Evolutionary conservation across 2,113 vertebrate genomes (phyloP), one percentile per base, ranked within the genome.

Genomic region (Nothoprocta perdicaria): DNA sequence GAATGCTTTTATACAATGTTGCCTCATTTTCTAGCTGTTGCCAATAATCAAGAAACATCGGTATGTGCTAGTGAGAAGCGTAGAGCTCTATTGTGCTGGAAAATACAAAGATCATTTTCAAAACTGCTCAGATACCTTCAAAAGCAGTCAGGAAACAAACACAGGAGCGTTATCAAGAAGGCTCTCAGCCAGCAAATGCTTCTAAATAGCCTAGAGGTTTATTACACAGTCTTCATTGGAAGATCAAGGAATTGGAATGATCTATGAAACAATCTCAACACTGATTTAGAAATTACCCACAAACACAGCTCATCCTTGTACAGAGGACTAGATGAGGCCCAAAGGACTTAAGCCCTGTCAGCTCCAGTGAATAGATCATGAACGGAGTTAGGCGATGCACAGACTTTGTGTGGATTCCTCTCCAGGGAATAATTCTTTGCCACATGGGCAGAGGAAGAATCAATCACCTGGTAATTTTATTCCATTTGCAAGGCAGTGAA

Each of bases 131-230:
- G 76, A 92, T 76, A 71, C 71, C 79, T 77, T 89, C 92, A 86
- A 69, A 81, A 84, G 35, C 60, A 89, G 90, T 52, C 50, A 89
- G 94, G 78, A 89, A 95, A 55, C 71, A 94, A 78, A 65, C 10
- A 3, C 52, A 52, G 69, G 65, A 60, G 81, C 58, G 43, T 80
- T 91, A 92, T 94, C 94, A 91, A 95, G 92, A 45, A 84, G 82
- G 48, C 89, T 95, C 38, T 96, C 86, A 80, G 79, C 77, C 76
- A 96, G 52, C 50, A 95, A 89, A 82, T 93, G 69, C 92, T 93
- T 81, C 50, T 91, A 19, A 89, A 90, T 50, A 82, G 89, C 88
- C 95, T 84, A 60, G 46, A 95, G 79, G 58, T 94, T 90, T 89
- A 95, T 46, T 63, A 77, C 79, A 61, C 53, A 80, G 80, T 90